These are phyloP conservation scores for Hermaeophaga mercurialis DNA, from an alignment of 2,888 invertebrate genomes.

Conservation along the genomic window DNA sequence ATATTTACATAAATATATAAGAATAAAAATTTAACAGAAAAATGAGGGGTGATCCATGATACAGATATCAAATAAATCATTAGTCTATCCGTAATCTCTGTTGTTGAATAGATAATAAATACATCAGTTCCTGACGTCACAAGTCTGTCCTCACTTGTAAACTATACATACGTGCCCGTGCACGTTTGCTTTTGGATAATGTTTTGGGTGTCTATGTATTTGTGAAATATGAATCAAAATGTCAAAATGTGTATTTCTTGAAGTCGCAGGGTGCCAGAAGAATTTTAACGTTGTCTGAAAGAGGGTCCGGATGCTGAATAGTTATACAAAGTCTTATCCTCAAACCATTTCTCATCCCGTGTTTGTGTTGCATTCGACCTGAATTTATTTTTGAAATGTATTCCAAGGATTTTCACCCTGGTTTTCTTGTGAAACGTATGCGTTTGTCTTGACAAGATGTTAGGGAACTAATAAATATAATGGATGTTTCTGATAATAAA, in stretches of 20 bases:
- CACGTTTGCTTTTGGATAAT: conserved; percentile 24
- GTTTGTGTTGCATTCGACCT: conserved; percentile 32
- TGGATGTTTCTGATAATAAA: no score
- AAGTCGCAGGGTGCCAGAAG: conserved; percentile 39
- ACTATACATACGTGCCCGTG: conserved; percentile 31
- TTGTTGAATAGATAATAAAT: conserved; percentile 7
- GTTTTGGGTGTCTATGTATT: conserved; percentile 41
- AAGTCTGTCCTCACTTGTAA: conserved; percentile 42
- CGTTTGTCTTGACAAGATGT: not conserved
- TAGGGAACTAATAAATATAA: no score
- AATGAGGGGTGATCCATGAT: no score
- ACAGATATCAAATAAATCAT: not conserved
- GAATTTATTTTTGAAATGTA: conserved; percentile 30
- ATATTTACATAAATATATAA: no score
- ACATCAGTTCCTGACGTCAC: conserved; percentile 31
- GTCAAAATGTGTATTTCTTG: conserved; percentile 44
- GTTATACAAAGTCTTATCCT: conserved; percentile 33
- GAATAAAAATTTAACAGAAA: no score
- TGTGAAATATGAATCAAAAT: conserved; percentile 48
- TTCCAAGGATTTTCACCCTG: conserved; percentile 19
- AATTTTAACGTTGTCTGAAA: conserved; percentile 37
- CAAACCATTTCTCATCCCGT: conserved; percentile 33
- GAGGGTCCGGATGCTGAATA: conserved; percentile 33
- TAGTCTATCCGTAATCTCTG: not conserved
- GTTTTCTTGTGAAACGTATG: conserved; percentile 1